Percentiles rank a stretch among this genome's conserved stretches.
These are phyloP conservation scores for Calcarius lapponicus DNA, from an alignment of 2,797 vertebrate genomes.

Conservation along the genomic window DNA sequence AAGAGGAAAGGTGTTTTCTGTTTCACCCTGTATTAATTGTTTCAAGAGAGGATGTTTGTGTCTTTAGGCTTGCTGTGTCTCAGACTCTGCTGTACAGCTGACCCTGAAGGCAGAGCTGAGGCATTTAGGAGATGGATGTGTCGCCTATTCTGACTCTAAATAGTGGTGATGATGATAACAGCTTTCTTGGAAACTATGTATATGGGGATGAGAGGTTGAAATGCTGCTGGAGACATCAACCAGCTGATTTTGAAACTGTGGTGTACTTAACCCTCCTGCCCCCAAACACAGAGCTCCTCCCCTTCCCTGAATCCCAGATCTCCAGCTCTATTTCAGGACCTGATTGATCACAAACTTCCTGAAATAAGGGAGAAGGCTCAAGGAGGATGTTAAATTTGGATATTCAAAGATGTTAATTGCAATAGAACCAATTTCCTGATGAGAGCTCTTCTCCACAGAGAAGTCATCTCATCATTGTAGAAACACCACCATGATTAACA, in stretches of 20 bases:
- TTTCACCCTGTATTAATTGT: neutral
- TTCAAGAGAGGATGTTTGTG: neutral
- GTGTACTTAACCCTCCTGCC: neutral
- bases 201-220: neutral
- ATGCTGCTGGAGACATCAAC: neutral
- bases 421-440: conserved; percentile 50
- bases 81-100: neutral
- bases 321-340: conserved; percentile 46
- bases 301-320: neutral
- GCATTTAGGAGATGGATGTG: neutral
- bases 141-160: neutral
- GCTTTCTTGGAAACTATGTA: conserved; percentile 12
- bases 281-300: neutral
- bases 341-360: conserved; percentile 52
- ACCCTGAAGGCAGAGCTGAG: neutral
- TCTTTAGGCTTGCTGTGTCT: neutral
- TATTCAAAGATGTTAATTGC: conserved; percentile 63
- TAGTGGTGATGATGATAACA: neutral
- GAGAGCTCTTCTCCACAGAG: conserved; percentile 47
- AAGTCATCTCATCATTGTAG: conserved; percentile 56
- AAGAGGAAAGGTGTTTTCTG: neutral
- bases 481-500: conserved; percentile 38
- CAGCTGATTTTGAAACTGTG: conserved; percentile 5
- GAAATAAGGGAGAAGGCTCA: conserved; percentile 51
- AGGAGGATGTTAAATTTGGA: conserved; percentile 60